These are phyloP conservation scores for Choreutis nemorana DNA, from an alignment of 2,888 invertebrate species.

Conservation along the genomic window DNA sequence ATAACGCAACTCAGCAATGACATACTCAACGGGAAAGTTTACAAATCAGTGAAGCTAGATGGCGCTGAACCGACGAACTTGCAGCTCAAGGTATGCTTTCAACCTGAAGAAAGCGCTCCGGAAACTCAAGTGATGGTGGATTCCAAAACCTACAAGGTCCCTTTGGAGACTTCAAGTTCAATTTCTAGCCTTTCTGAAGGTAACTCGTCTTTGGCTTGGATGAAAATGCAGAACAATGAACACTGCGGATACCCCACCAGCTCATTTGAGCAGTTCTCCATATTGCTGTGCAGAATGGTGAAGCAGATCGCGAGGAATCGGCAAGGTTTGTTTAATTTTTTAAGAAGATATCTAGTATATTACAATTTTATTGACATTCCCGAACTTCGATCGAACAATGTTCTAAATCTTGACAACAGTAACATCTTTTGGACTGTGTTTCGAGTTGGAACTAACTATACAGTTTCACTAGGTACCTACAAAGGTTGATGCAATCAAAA, in stretches of 20 bases:
- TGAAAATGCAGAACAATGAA: conserved; percentile 60
- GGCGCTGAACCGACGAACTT: conserved; percentile 28
- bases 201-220: conserved; percentile 50
- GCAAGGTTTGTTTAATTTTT: conserved; percentile 36
- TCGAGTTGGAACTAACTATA: too few species aligned
- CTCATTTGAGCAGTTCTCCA: conserved; percentile 65
- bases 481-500: too few species aligned
- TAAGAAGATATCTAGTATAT: too few species aligned
- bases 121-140: conserved; percentile 48
- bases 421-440: too few species aligned
- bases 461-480: too few species aligned
- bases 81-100: conserved; percentile 46
- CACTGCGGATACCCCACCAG: conserved; percentile 57
- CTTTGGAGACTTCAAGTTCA: conserved; percentile 36
- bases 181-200: conserved; percentile 40
- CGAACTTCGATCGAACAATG: too few species aligned
- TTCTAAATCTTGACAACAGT: too few species aligned
- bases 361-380: not conserved
- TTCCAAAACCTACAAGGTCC: conserved; percentile 47
- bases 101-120: conserved; percentile 31
- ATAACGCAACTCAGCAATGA: conserved; percentile 58
- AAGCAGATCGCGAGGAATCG: conserved; percentile 67
- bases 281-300: conserved; percentile 67
- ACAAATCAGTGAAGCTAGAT: conserved; percentile 38
- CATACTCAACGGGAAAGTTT: conserved; percentile 67